Conservation (phyloP, 2,113 vertebrate genomes). For the Serinus canaria region DNA sequence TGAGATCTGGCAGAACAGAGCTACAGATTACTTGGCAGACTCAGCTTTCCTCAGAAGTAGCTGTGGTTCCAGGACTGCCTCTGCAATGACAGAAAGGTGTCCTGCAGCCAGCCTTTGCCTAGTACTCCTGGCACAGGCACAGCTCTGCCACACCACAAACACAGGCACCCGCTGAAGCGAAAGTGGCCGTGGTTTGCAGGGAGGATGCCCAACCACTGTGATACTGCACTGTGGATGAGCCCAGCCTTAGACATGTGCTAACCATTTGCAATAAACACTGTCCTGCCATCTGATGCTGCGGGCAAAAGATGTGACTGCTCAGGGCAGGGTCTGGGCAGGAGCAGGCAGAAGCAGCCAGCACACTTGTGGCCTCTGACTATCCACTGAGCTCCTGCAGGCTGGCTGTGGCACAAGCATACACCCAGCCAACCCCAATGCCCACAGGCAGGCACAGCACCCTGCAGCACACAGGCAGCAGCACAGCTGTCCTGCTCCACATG, state of each 20-base stretch:
- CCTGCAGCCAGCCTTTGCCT: not conserved
- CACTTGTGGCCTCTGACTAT: not conserved
- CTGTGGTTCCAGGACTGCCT: not conserved
- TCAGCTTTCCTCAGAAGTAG: not conserved
- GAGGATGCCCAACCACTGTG: not conserved
- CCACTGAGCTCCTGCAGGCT: fast-evolving
- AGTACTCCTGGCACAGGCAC: not conserved
- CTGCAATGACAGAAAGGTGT: not conserved
- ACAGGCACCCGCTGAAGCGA: not conserved
- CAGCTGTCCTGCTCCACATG: not conserved
- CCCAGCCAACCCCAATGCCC: fast-evolving
- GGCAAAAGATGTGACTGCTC: not conserved
- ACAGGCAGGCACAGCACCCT: not conserved
- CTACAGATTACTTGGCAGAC: not conserved
- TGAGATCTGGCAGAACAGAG: not conserved
- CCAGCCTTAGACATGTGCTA: not conserved
- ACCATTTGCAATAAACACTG: not conserved
- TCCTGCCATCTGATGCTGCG: not conserved
- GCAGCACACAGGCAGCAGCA: not conserved
- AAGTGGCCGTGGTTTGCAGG: not conserved
- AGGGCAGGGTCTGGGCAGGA: not conserved
- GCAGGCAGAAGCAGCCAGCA: not conserved
- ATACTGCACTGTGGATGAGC: not conserved
- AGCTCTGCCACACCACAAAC: not conserved
- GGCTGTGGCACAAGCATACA: not conserved